Percentiles rank a stretch among this genome's conserved stretches.
These are phyloP conservation scores for Mirza zaza DNA, from an alignment of 2,113 vertebrate genomes.

Conservation along the genomic window DNA sequence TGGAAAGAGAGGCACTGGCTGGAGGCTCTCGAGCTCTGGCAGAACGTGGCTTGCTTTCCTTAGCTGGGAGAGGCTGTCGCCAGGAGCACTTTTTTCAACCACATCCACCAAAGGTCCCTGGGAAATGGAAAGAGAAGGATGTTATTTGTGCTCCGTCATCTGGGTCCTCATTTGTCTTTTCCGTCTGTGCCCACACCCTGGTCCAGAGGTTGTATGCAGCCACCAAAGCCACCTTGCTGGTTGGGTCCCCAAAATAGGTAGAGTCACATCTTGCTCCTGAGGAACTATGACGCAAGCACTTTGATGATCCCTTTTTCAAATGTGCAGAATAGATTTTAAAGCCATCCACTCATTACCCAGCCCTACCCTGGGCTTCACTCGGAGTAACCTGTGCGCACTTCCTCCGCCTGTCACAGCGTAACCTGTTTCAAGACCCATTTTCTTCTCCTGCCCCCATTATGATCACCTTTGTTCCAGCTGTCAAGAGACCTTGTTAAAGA, in stretches of 20 bases:
- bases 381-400: not conserved
- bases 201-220: not conserved
- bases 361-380: not conserved
- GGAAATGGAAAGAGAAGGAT: not conserved
- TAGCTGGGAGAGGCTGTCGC: not conserved
- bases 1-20: not conserved
- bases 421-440: slow-evolving; percentile 38
- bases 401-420: not conserved
- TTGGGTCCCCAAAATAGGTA: not conserved
- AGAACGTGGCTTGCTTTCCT: not conserved
- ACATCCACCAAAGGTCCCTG: not conserved
- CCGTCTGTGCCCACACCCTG: not conserved
- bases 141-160: not conserved
- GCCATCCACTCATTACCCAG: not conserved
- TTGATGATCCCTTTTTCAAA: not conserved
- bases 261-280: not conserved
- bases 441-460: not conserved
- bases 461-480: slow-evolving; percentile 20
- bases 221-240: not conserved
- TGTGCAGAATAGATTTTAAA: slow-evolving; percentile 4
- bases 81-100: not conserved
- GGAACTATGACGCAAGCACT: not conserved
- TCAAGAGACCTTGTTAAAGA: slow-evolving; percentile 46
- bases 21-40: not conserved
- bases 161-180: not conserved